Percentiles rank a stretch among this genome's conserved stretches.
Evolutionary conservation across 2,113 vertebrate genomes (phyloP).

Genomic region (Calidris pygmaea): DNA sequence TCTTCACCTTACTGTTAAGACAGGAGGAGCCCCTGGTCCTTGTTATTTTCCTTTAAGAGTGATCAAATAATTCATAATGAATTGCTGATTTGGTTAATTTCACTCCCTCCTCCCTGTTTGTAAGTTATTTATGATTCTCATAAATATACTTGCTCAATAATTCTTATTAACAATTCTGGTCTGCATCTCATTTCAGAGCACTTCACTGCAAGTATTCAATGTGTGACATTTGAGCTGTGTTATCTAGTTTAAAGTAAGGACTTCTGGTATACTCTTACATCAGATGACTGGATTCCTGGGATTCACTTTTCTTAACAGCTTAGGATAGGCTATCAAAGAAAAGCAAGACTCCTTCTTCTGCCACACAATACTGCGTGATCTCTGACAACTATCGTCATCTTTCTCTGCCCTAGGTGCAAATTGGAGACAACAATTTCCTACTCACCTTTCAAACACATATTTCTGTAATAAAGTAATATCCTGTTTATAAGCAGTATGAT

Average conservation of each 20-base stretch:
- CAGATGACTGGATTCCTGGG: not conserved
- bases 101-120: not conserved
- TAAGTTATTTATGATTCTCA: conserved; percentile 41
- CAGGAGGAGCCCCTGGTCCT: not conserved
- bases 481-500: not conserved
- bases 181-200: conserved; percentile 16
- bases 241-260: not conserved
- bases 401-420: not conserved
- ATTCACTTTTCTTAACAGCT: not conserved
- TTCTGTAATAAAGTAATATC: not conserved
- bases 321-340: not conserved
- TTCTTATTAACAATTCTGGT: not conserved
- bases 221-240: not conserved
- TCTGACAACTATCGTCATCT: not conserved
- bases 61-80: conserved; percentile 9
- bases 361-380: not conserved
- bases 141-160: conserved; percentile 2
- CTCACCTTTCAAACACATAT: not conserved
- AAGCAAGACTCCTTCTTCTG: not conserved
- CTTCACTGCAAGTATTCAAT: not conserved
- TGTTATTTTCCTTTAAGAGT: not conserved
- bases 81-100: conserved; percentile 42
- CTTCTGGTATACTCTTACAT: not conserved
- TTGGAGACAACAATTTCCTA: not conserved
- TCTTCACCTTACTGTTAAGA: not conserved